Evolutionary conservation across 2,888 invertebrate species (phyloP), one percentile per base, ranked within the genome.

Genomic region (Cantharis rufa): DNA sequence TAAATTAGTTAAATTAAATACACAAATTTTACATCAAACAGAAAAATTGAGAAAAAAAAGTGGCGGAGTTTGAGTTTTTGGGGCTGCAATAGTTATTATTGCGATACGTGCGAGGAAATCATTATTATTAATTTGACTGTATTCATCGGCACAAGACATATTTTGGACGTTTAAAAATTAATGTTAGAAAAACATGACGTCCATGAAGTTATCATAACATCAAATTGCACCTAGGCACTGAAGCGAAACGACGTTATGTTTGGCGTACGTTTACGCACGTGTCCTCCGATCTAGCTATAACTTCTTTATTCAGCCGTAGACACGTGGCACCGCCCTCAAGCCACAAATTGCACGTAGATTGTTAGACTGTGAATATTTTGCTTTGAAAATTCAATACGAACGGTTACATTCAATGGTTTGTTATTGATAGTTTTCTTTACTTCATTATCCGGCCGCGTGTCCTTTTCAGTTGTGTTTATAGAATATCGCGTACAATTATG

Each of bases 361-460:
- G 48, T 86, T 80, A 85, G 87, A 87, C 69, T 86, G 86, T 86
- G 83, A 83, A 72, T n/a, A 15, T 63, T 15, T 15, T 2, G 10
- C 21, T 15, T 18, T n/a, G 10, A 18, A 63, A 71, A 32, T 9
- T 10, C 18, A 66, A 13, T 10, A 15, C 27, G 27, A 70, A 74
- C 21, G 66, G 10, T 82, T 84, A 85, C 86, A 85, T 77, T 86
- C 87, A 82, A 69, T 78, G 27, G 80, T 85, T 85, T 88, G 88
- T 88, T 88, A 87, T 88, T 87, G 88, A 88, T 88, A 87, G 88
- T 87, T 87, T 48, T 84, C 82, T 87, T 87, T 85, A 84, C 86
- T 88, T 88, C 87, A 88, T 88, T 88, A 88, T 88, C 87, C 88
- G 88, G 88, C 82, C 88, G 83, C 87, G 88, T 87, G 88, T 80